Percentiles rank a stretch among this genome's conserved stretches.
phyloP scores from a whole-genome alignment of 2,113 vertebrate species.

The Colaptes auratus region DNA sequence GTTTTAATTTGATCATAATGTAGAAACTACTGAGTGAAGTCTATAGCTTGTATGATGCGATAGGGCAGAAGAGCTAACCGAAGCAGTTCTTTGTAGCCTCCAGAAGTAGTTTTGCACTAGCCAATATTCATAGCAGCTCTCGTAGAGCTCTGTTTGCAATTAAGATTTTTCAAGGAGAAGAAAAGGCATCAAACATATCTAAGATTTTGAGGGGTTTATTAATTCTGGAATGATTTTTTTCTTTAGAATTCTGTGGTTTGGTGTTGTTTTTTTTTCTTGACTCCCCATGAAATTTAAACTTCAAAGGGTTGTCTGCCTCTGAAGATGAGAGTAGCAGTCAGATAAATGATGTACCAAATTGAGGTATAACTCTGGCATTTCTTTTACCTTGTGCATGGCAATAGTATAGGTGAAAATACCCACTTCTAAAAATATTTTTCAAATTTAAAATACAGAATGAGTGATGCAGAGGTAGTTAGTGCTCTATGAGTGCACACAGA shows the following conservation, averaged over 20 bases:
- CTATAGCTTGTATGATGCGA: neutral
- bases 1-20: neutral
- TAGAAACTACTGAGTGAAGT: neutral
- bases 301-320: neutral
- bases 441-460: neutral
- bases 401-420: rapidly evolving
- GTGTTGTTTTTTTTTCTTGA: neutral
- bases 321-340: neutral
- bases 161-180: neutral
- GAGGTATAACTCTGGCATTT: neutral
- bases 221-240: neutral
- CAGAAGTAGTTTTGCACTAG: neutral
- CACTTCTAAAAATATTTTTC: neutral
- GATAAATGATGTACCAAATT: neutral
- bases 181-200: neutral
- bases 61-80: neutral
- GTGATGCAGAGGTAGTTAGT: neutral
- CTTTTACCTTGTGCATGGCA: neutral
- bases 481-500: neutral
- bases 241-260: neutral
- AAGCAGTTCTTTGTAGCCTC: neutral
- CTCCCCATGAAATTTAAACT: neutral
- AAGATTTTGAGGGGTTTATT: neutral
- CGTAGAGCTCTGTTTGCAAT: neutral
- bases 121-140: neutral